Conservation (phyloP, 2,888 invertebrate species). For the Drosophila seclusa region DNA sequence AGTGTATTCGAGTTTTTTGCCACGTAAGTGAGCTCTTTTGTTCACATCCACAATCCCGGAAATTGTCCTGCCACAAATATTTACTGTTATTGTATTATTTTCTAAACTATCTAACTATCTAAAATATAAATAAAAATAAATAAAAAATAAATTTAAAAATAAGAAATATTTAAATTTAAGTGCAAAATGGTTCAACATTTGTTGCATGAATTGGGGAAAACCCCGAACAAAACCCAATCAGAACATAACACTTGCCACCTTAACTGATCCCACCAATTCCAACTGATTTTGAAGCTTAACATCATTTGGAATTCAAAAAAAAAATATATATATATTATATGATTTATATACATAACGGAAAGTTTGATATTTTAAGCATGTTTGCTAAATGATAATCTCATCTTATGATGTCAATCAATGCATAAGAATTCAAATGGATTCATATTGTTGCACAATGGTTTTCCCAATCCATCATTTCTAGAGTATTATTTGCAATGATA, state of each 20-base stretch:
- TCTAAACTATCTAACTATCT: neutral
- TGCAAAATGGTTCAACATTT: no score
- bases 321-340: neutral
- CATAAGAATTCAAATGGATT: neutral
- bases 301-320: neutral
- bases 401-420: neutral
- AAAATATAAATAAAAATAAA: neutral
- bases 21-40: conserved; percentile 7
- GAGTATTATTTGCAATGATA: conserved; percentile 4
- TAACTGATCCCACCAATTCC: no score
- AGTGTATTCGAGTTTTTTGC: conserved; percentile 16
- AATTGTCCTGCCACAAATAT: neutral
- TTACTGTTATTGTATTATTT: neutral
- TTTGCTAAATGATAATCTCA: neutral
- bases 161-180: no score
- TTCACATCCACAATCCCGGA: neutral
- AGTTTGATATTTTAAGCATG: neutral
- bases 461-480: neutral
- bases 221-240: no score
- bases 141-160: no score
- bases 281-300: neutral
- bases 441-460: neutral
- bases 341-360: neutral
- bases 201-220: no score
- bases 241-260: no score